phyloP scores from a whole-genome alignment of 2,797 vertebrate species.

The Sebastes kiyomatsui region DNA sequence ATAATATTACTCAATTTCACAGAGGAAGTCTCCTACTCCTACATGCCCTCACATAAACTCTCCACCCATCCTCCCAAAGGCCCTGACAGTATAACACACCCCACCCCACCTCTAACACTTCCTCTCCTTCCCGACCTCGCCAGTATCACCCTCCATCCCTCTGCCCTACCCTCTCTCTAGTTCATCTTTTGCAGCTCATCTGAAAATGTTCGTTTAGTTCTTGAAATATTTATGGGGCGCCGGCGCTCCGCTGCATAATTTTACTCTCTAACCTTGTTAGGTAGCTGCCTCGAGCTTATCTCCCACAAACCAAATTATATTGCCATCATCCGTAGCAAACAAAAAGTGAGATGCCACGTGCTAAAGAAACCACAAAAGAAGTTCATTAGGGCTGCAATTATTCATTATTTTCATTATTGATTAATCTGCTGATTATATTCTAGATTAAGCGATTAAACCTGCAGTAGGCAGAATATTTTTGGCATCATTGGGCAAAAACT shows the following conservation, averaged over 20 bases:
- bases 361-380: neutral
- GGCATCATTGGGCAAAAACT: too few relatives aligned
- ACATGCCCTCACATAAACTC: slow-evolving; percentile 18
- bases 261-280: neutral
- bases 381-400: neutral
- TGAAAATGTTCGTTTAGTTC: neutral
- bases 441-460: too few relatives aligned
- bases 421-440: too few relatives aligned
- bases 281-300: neutral
- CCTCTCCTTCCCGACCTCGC: neutral
- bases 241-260: neutral
- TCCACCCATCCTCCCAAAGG: slow-evolving; percentile 12
- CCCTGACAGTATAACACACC: neutral
- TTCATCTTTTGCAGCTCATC: neutral
- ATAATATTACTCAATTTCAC: slow-evolving; percentile 22
- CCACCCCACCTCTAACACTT: slow-evolving; percentile 1
- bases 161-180: neutral
- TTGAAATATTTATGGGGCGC: neutral
- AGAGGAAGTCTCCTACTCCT: slow-evolving; percentile 32
- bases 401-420: too few relatives aligned
- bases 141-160: neutral
- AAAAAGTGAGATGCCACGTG: neutral
- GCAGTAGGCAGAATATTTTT: too few relatives aligned
- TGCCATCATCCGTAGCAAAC: neutral
- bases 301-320: neutral